Evolutionary conservation across 2,888 invertebrate genomes (phyloP).

Genomic region (Pimpla rufipes): DNA sequence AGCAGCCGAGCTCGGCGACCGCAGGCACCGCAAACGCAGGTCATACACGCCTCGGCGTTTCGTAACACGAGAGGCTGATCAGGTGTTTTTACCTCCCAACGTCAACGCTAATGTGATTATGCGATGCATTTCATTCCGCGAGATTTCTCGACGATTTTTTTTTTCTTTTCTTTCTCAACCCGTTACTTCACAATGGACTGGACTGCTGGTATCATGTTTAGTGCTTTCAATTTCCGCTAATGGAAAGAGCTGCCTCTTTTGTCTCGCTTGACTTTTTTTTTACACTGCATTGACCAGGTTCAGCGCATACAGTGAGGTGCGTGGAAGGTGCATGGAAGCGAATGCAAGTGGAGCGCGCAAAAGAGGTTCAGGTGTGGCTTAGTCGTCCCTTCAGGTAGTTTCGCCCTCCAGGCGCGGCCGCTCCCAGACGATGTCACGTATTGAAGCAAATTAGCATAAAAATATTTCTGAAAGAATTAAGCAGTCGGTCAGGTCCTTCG

Average conservation of each 20-base stretch:
- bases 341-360: background rate
- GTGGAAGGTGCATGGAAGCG: background rate
- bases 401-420: background rate
- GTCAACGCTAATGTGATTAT: slow-evolving; percentile 48
- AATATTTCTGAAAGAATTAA: background rate
- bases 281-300: background rate
- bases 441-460: too few species aligned
- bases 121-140: slow-evolving; percentile 14
- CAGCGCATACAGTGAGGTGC: background rate
- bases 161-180: background rate
- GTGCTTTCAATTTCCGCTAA: slow-evolving; percentile 8
- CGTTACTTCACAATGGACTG: background rate
- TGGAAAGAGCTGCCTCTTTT: slow-evolving; percentile 5
- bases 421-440: slow-evolving; percentile 15
- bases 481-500: slow-evolving; percentile 1
- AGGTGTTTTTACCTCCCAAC: background rate
- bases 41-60: slow-evolving; percentile 18
- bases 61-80: slow-evolving; percentile 54
- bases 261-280: slow-evolving; percentile 6
- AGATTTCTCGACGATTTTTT: background rate
- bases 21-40: slow-evolving; percentile 44
- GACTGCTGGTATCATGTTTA: background rate
- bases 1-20: slow-evolving; percentile 46
- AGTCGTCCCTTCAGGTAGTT: background rate
- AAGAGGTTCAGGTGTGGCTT: slow-evolving; percentile 9